Evolutionary conservation across 2,888 invertebrate genomes (phyloP).

Genomic region (Eupithecia exiguata): DNA sequence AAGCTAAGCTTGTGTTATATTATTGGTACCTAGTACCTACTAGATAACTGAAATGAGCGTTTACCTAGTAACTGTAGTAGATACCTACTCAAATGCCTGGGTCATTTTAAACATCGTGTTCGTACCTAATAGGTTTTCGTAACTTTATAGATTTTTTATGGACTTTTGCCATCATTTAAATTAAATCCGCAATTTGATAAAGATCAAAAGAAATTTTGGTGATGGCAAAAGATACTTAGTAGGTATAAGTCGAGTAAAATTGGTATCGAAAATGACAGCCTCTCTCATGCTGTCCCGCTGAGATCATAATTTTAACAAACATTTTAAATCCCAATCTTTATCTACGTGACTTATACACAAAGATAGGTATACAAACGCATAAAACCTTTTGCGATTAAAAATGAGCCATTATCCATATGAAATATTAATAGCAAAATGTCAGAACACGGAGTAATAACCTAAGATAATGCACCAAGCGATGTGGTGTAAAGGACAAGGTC

Average conservation of each 20-base stretch:
- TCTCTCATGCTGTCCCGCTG: background rate
- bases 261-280: background rate
- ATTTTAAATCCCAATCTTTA: background rate
- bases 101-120: background rate
- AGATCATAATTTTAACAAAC: too few species aligned
- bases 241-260: background rate
- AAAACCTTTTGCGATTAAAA: background rate
- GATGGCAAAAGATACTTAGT: background rate
- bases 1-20: too few species aligned
- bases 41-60: too few species aligned
- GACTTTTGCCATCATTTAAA: background rate
- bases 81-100: background rate
- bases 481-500: constrained; percentile 43
- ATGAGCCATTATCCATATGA: constrained; percentile 1
- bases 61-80: too few species aligned
- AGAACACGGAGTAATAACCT: constrained; percentile 22
- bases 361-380: background rate
- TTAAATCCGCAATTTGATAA: background rate
- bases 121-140: too few species aligned
- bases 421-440: constrained; percentile 34
- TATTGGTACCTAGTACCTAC: too few species aligned
- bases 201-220: background rate
- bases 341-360: too few species aligned
- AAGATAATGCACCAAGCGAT: constrained; percentile 34
- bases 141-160: too few species aligned